Percentiles rank a stretch among this genome's conserved stretches.
Conservation (phyloP, 2,113 vertebrate genomes). For the Hipposideros armiger region DNA sequence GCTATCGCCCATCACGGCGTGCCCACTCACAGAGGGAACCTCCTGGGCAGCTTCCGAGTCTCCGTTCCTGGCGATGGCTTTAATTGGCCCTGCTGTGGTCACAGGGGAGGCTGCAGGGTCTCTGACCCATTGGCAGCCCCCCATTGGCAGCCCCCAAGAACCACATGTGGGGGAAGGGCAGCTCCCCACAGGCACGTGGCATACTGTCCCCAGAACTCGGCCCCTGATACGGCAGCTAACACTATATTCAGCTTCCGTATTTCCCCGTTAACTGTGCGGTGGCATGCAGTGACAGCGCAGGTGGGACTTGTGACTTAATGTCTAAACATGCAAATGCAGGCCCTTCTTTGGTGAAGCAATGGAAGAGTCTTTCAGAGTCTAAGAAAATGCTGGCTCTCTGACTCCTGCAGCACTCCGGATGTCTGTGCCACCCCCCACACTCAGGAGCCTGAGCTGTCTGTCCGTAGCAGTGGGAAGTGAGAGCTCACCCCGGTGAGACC, state of each 20-base stretch:
- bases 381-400: fast-evolving
- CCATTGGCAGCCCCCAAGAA: not conserved
- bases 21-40: too few species aligned
- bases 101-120: not conserved
- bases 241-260: not conserved
- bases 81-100: not conserved
- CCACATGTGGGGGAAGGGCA: not conserved
- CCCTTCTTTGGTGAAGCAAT: not conserved
- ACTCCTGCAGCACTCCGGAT: not conserved
- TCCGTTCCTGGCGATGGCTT: not conserved
- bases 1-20: too few species aligned
- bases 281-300: fast-evolving
- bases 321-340: not conserved
- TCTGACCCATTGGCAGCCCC: not conserved
- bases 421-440: not conserved
- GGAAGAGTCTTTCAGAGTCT: not conserved
- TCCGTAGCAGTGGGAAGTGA: not conserved
- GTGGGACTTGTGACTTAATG: fast-evolving
- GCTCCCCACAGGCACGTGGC: too few species aligned
- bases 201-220: not conserved
- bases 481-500: not conserved
- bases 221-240: not conserved
- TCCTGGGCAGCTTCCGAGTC: not conserved
- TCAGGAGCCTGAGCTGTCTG: not conserved
- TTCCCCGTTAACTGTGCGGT: too few species aligned